Conservation (phyloP, 2,888 invertebrate genomes). For the Drosophila rubida region DNA sequence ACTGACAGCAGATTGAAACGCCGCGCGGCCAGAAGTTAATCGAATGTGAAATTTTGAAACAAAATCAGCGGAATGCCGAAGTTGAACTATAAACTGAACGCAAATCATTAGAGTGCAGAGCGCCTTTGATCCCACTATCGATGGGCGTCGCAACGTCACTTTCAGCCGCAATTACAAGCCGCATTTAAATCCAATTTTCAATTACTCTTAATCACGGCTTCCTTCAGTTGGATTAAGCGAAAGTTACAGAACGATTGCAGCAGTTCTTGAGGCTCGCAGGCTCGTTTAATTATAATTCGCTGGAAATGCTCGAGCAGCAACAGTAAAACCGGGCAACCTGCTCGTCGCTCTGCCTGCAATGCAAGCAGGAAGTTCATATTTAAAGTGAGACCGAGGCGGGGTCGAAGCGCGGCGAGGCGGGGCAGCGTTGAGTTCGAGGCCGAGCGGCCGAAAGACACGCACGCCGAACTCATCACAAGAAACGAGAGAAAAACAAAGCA, state of each 20-base stretch:
- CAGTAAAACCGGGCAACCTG: constrained; percentile 18
- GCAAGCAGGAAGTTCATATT: constrained; percentile 73
- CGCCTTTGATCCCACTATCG: no score
- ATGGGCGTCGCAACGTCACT: background rate
- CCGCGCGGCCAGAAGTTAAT: no score
- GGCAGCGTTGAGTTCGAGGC: no score
- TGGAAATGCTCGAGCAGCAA: constrained; percentile 41
- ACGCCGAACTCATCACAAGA: constrained; percentile 18
- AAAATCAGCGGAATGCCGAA: no score
- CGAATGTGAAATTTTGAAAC: no score
- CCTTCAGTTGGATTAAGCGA: constrained; percentile 16
- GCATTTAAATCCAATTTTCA: constrained; percentile 6
- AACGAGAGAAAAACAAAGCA: background rate
- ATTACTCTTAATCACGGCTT: constrained; percentile 18
- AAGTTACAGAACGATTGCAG: constrained; percentile 10
- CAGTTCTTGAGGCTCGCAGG: constrained; percentile 34
- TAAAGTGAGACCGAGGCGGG: constrained; percentile 61
- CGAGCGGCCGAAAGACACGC: constrained; percentile 23
- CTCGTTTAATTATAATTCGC: constrained; percentile 66
- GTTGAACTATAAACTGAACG: no score
- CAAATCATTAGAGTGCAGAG: no score
- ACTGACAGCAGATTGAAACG: no score
- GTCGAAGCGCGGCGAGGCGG: no score
- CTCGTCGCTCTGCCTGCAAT: constrained; percentile 27
- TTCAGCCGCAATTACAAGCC: background rate